Base-by-base conservation (phyloP, 2,888 invertebrate genomes). In the Koerneria pararmatus region DNA sequence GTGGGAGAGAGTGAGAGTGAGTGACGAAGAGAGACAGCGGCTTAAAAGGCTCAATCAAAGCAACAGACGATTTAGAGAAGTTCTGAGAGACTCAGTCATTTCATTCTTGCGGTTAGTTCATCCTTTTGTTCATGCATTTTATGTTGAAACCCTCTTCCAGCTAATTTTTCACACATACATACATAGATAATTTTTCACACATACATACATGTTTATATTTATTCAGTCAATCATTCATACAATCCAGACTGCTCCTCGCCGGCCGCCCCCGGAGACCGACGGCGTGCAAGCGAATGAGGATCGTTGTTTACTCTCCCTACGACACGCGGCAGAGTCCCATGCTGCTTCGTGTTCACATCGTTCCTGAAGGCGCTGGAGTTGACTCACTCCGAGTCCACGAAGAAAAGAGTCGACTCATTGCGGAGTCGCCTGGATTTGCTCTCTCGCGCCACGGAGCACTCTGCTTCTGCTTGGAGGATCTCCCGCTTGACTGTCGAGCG, bases 381-480 rank as follows among this genome's bases (percentile, higher is more conserved):
- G 29, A 1, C 11, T 19, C 15, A 19, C 2, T 59, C 4, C 11
- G 53, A 15, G 3, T 51, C 5, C 2, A 49, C 8, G 51, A 62
- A 22, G 51, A 62, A 1, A 31, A 24, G 15, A 27, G n/a, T 22
- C 49, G 34, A 49, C 29, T 62, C 35, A 1, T 62, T 3, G 11
- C 24, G 8, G 51, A 62, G n/a, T 51, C 61, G 6, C 6, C 3
- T n/a, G 8, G 11, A 15, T n/a, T 62, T 31, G 1, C 5, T 27
- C 27, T 62, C 3, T 11, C 15, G 1, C 32, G 32, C 22, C 49
- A 62, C 8, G 61, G 51, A n/a, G 61, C 60, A 5, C 2, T 61
- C 6, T 48, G 60, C 34, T 1, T 61, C 22, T 61, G 60, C 22
- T 8, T 61, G 11, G 61, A 62, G 22, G 61, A 49, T n/a, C 34